Evolutionary conservation across 2,113 vertebrate genomes (phyloP), one percentile per base, ranked within the genome.

Genomic region (Dascyllus trimaculatus): DNA sequence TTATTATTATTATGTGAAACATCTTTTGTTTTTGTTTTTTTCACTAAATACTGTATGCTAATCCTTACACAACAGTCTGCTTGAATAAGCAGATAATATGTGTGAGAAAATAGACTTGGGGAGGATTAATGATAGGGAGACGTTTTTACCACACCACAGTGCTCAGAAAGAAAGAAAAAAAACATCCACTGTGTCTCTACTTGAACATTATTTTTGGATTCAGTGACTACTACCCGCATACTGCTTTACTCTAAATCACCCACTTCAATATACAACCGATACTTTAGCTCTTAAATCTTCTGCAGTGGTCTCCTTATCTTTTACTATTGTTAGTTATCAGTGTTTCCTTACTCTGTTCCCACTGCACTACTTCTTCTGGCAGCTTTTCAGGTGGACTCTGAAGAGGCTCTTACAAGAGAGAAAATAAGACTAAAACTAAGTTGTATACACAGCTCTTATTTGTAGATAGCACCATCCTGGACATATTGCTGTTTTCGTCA

Each of bases 241-340:
- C 45, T 65, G 32, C 19, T 59, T 35, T 22, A 59, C 62, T 78
- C 66, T 22, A 54, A 53, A 78, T 80, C 51, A 66, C 35, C 38
- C 45, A 60, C 65, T 78, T 21, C 24, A 61, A 48, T 46, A 61
- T 61, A 65, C 9, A 62, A 4, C 49, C 15, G 67, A 64, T 73
- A 22, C 56, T 80, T 72, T 43, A 59, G 57, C 19, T 54, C 56
- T 26, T 9, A 62, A 8, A 71, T 17, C 14, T 54, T 24, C 25
- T 24, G 22, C 53, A 74, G 38, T 24, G 19, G 18, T 45, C 29
- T 64, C 21, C 49, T 80, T 32, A 61, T 83, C 32, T 54, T 58
- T 40, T 35, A 74, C 32, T 74, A 57, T 25, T 60, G 24, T 72
- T 81, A 74, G 58, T 64, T 49, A 54, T 72, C 53, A 54, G 35